These are phyloP conservation scores for Athene cunicularia DNA, from an alignment of 2,113 vertebrate species.

Conservation along the genomic window DNA sequence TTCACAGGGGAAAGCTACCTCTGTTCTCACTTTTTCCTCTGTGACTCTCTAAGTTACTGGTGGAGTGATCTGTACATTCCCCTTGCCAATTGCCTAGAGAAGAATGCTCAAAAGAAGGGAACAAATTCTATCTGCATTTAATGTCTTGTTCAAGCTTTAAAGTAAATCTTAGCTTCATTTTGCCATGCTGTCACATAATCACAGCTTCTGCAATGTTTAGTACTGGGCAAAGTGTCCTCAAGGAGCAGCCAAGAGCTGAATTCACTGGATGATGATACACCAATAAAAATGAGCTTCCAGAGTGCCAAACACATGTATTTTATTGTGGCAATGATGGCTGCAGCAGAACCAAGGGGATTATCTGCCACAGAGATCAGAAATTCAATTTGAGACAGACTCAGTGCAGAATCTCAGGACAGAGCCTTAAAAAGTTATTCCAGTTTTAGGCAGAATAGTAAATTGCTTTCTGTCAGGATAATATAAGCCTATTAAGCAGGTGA, in stretches of 20 bases:
- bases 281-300: not conserved
- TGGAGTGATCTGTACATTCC: not conserved
- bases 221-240: not conserved
- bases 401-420: not conserved
- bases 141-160: not conserved
- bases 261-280: slow-evolving; percentile 2
- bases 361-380: not conserved
- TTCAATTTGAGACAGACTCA: not conserved
- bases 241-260: slow-evolving; percentile 42
- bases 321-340: not conserved
- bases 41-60: not conserved
- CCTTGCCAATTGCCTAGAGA: not conserved
- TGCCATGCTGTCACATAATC: not conserved
- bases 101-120: not conserved
- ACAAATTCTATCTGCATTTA: not conserved
- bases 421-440: not conserved
- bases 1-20: not conserved
- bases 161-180: not conserved
- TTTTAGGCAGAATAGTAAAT: not conserved
- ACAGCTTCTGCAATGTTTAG: not conserved
- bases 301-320: not conserved
- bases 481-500: not conserved
- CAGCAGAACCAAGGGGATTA: not conserved
- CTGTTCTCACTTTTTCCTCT: not conserved
- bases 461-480: not conserved